Percentiles rank a stretch among this genome's conserved stretches.
Evolutionary conservation across 2,113 vertebrate genomes (phyloP).

Genomic region (Gymnogyps californianus): DNA sequence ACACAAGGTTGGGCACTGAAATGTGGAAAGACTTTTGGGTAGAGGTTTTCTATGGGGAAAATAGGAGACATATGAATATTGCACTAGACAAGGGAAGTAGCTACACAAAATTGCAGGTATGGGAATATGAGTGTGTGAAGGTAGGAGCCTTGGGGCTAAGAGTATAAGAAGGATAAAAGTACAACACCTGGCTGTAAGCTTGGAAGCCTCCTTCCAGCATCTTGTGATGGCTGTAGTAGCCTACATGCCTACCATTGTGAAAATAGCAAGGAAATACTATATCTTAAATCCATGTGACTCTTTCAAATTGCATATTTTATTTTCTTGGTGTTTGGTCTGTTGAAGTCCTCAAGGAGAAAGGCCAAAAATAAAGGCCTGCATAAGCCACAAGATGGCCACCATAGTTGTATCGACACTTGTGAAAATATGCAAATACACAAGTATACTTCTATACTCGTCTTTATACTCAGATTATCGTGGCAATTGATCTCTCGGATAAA

Average conservation of each 20-base stretch:
- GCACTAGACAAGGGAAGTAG: background rate
- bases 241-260: background rate
- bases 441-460: background rate
- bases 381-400: too few relatives aligned
- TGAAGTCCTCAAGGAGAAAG: background rate
- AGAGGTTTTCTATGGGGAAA: background rate
- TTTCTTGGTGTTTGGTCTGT: background rate
- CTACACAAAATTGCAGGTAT: background rate
- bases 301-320: background rate
- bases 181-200: background rate
- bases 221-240: background rate
- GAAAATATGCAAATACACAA: background rate
- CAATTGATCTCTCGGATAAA: background rate
- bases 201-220: background rate
- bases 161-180: background rate
- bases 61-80: background rate
- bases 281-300: background rate
- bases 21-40: background rate
- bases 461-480: background rate
- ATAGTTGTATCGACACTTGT: background rate
- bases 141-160: background rate
- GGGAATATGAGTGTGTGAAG: background rate
- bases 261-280: background rate
- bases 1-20: background rate
- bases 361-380: background rate